A percentile compares a stretch with the other conserved stretches of the same genome.
phyloP scores from a whole-genome alignment of 2,113 vertebrate species.

The Tachycineta bicolor region DNA sequence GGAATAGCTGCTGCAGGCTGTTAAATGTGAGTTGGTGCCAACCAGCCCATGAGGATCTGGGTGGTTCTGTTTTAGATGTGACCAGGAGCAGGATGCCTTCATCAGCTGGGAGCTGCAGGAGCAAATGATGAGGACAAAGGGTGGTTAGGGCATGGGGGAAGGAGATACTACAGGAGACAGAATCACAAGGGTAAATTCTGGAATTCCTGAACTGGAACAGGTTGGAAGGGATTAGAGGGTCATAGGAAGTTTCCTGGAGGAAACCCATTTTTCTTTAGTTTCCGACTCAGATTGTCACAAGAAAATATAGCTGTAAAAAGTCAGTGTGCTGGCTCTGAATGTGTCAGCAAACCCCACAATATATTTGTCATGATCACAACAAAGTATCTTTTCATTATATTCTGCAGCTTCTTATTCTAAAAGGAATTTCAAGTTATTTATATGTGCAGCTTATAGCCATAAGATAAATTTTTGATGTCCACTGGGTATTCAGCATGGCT shows the following conservation, averaged over 20 bases:
- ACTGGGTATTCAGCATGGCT: neutral
- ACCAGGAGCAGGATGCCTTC: neutral
- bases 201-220: neutral
- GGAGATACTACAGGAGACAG: neutral
- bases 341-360: neutral
- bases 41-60: neutral
- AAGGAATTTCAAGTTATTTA: neutral
- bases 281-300: neutral
- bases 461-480: neutral
- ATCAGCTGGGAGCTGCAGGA: neutral
- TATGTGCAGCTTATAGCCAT: neutral
- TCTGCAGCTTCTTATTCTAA: neutral
- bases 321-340: neutral
- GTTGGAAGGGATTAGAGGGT: neutral
- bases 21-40: neutral
- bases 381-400: neutral
- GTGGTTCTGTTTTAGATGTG: neutral
- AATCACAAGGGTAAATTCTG: neutral
- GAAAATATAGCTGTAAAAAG: neutral
- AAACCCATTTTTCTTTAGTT: neutral
- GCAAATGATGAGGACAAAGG: neutral
- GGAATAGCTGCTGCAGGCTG: neutral
- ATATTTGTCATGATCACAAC: neutral
- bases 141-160: neutral
- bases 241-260: neutral